These are phyloP conservation scores for Diabrotica undecimpunctata DNA, from an alignment of 1,140 invertebrate genomes.

Conservation along the genomic window DNA sequence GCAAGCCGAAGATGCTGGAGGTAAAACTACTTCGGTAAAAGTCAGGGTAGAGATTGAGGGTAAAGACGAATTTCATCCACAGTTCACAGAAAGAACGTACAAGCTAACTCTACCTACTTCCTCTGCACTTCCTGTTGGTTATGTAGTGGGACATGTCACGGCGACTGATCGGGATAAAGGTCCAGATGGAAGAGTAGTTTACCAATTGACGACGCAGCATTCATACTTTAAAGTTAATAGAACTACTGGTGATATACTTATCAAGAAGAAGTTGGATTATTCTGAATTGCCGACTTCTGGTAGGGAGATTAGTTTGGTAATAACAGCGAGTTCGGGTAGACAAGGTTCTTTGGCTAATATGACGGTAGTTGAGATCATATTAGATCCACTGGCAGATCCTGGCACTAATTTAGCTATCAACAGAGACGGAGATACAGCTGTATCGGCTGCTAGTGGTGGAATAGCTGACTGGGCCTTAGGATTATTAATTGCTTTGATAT, in stretches of 20 bases:
- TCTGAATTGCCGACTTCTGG: slow-evolving; percentile 58
- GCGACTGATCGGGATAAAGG: slow-evolving; percentile 90
- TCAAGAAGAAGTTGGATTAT: slow-evolving; percentile 73
- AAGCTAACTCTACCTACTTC: slow-evolving; percentile 73
- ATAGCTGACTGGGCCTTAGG: slow-evolving; percentile 83
- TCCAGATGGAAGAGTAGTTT: slow-evolving; percentile 85
- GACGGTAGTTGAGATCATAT: slow-evolving; percentile 77
- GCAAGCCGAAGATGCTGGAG: slow-evolving; percentile 78
- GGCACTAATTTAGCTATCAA: slow-evolving; percentile 56
- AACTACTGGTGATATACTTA: slow-evolving; percentile 80
- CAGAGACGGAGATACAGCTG: slow-evolving; percentile 45
- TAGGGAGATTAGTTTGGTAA: slow-evolving; percentile 70
- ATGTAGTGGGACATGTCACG: slow-evolving; percentile 78
- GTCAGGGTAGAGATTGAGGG: slow-evolving; percentile 86
- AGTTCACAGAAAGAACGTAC: slow-evolving; percentile 85
- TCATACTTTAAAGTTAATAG: slow-evolving; percentile 88
- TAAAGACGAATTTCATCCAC: slow-evolving; percentile 87
- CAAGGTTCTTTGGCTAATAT: slow-evolving; percentile 81
- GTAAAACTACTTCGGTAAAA: slow-evolving; percentile 68
- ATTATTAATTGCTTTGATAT: slow-evolving; percentile 74
- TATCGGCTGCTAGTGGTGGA: slow-evolving; percentile 60
- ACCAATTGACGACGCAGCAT: slow-evolving; percentile 78
- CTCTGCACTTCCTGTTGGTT: slow-evolving; percentile 64
- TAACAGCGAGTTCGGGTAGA: slow-evolving; percentile 83
- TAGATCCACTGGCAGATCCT: slow-evolving; percentile 66